Evolutionary conservation across 2,888 invertebrate genomes (phyloP).

Genomic region (Podotricha telesiphe): DNA sequence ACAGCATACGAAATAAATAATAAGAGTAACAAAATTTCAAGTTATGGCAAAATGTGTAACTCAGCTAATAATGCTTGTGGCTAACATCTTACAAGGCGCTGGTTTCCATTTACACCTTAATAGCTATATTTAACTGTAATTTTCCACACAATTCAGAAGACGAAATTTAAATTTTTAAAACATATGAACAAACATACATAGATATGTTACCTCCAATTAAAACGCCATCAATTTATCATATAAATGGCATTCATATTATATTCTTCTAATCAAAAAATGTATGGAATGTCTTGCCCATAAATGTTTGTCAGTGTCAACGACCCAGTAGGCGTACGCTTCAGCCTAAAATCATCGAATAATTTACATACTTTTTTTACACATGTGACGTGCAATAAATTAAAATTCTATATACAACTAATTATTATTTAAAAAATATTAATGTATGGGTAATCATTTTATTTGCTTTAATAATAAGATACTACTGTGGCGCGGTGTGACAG

Average conservation of each 20-base stretch:
- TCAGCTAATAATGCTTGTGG: too few relatives aligned
- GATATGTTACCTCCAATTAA: not conserved
- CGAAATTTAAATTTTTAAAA: not conserved
- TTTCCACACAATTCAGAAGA: not conserved
- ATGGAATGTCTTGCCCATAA: constrained; percentile 25
- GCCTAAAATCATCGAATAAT: constrained; percentile 20
- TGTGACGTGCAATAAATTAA: constrained; percentile 1
- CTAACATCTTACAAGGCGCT: too few relatives aligned
- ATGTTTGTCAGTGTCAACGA: constrained; percentile 31
- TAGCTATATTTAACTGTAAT: not conserved
- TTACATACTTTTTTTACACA: constrained; percentile 16
- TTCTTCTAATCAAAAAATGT: constrained; percentile 21
- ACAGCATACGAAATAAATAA: too few relatives aligned
- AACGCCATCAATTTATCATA: constrained; percentile 2
- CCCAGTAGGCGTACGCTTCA: constrained; percentile 27
- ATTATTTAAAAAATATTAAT: not conserved
- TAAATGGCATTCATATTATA: not conserved
- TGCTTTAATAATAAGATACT: not conserved
- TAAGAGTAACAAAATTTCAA: too few relatives aligned
- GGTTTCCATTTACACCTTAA: not conserved
- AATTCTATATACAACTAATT: not conserved
- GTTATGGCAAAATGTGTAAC: too few relatives aligned
- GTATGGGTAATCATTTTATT: not conserved
- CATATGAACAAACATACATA: not conserved
- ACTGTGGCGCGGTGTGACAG: too few relatives aligned